Percentiles rank a stretch among this genome's conserved stretches.
These are phyloP conservation scores for Protophormia terraenovae DNA, from an alignment of 2,888 invertebrate genomes.

Conservation along the genomic window DNA sequence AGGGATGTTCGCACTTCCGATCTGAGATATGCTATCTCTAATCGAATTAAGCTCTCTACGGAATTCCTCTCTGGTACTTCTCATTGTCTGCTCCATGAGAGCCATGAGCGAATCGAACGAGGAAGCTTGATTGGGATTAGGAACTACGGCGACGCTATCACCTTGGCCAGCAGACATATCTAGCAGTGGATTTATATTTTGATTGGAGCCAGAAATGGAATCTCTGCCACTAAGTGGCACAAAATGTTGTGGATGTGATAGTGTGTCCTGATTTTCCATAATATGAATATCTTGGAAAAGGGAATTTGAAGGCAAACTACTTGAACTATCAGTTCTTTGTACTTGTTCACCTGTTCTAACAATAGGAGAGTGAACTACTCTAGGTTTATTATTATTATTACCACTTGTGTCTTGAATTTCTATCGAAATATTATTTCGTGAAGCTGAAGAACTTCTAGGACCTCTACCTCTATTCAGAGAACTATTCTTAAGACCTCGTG, in stretches of 20 bases:
- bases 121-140: neutral
- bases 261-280: neutral
- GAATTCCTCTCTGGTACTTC: no score
- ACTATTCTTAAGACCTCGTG: neutral
- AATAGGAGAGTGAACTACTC: neutral
- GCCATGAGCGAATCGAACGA: no score
- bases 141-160: no score
- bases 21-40: no score
- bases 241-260: neutral
- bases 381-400: neutral
- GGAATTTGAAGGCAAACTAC: neutral
- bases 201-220: neutral
- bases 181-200: no score
- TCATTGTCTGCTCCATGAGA: neutral
- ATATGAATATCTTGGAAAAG: neutral
- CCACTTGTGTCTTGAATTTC: neutral
- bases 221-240: neutral
- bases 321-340: neutral
- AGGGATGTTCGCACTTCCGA: neutral
- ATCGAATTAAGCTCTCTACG: neutral
- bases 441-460: neutral
- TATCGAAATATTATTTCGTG: neutral
- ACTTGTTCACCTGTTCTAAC: neutral
- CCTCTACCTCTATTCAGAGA: neutral
- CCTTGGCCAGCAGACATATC: neutral